These are phyloP conservation scores for Quiscalus mexicanus DNA, from an alignment of 2,113 vertebrate genomes.

Conservation along the genomic window DNA sequence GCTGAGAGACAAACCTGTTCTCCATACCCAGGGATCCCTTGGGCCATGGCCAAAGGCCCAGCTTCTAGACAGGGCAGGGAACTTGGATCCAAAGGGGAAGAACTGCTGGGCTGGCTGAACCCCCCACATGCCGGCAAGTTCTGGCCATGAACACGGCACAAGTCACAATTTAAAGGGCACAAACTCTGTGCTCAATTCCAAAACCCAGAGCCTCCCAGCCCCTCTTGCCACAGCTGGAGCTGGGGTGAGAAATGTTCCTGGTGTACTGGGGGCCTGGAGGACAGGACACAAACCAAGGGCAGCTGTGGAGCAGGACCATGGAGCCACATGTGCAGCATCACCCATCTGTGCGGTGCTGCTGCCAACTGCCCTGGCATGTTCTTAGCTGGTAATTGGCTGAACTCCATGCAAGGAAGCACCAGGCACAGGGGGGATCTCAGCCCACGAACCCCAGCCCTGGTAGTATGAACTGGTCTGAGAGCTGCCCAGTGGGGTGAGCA, in stretches of 20 bases:
- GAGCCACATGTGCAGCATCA: rapidly evolving
- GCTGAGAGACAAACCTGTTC: background rate
- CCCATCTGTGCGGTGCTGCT: background rate
- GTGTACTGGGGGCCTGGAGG: rapidly evolving
- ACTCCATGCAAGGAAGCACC: background rate
- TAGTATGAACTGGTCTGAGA: background rate
- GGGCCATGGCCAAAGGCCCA: background rate
- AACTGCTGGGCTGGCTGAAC: background rate
- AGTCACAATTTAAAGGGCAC: background rate
- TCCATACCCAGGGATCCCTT: background rate
- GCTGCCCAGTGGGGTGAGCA: background rate
- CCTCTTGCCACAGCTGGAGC: background rate
- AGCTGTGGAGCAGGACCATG: rapidly evolving
- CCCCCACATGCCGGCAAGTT: background rate
- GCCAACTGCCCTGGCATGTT: rapidly evolving
- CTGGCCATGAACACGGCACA: background rate
- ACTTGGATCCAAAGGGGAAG: background rate
- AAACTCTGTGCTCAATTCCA: background rate
- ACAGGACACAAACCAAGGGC: rapidly evolving
- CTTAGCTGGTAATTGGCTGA: background rate
- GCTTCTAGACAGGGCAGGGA: background rate
- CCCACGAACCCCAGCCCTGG: background rate
- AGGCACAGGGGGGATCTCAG: background rate
- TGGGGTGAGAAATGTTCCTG: background rate
- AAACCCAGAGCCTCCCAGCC: background rate